Base-by-base conservation (phyloP, 1,140 invertebrate species). In the Lamellibrachia luymesi region DNA sequence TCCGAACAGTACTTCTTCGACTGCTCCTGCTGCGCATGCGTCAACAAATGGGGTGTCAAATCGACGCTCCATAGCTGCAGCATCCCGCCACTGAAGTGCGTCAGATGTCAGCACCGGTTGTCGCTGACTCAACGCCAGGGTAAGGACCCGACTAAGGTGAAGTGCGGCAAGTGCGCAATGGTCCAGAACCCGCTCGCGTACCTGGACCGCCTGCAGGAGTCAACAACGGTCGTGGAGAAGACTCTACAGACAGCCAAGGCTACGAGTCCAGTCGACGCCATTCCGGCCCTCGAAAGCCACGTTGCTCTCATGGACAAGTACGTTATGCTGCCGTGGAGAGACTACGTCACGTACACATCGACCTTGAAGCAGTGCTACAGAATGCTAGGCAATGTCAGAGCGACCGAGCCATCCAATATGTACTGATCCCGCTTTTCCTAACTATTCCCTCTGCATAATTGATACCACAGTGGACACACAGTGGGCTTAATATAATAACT, bases 1-100 rank as follows among this genome's bases (percentile, higher is more conserved):
- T 97, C 97, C 93, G 97, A 98, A 6, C 97, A 98, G 92, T 99
- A 99, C 96, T 98, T 98, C 97, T 99, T 99, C 95, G 97, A 97
- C n/a, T 99, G 98, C 95, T 95, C 96, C 49, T 99, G 98, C 95
- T 96, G 97, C 94, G 97, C 98, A 0, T 99, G 98, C 94, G 94
- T 96, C 90, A 97, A 98, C 92, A 97, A 98, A 94, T 99, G 98
- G 98, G 98, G 98, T 1, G 95, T 97, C 27, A 98, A 98, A 95
- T 96, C 97, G 8, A 96, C 98, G 49, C 97, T 99, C 96, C 97
- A 97, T 38, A 92, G 93, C 89, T 92, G 89, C 90, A 51, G 38
- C 50, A 93, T 90, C 51, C 92, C 51, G 17, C 90, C 91, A 89
- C 94, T 38, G 93, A 94, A 52, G 91, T 95, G 96, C 93, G 92